Evolutionary conservation across 1,140 invertebrate species (phyloP), one percentile per base, ranked within the genome.

Genomic region (Ceratosolen solmsi): DNA sequence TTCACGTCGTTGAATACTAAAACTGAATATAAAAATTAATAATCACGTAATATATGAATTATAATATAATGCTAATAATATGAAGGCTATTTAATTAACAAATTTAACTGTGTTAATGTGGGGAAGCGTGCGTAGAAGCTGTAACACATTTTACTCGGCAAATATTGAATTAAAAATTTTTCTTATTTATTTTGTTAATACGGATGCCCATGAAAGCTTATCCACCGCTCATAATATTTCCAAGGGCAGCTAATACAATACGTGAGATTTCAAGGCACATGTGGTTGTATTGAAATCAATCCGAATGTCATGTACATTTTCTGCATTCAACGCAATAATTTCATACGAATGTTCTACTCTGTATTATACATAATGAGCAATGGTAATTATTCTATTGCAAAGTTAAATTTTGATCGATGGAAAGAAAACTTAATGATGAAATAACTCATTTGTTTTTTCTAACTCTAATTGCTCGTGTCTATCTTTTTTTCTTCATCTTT

Each of bases 251-350:
- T 33, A 63, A 33, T 17, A 11, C 58, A 30, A 5, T 60, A 30
- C 13, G 30, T 30, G 17, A 2, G 1, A 1, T 33, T 63, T 33
- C 30, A 22, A 63, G 33, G 11, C 3, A 4, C 33, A 33, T 33
- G 60, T 63, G 30, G 3, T 63, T 33, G n/a, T 60, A 60, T 60
- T 27, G 25, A 63, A 63, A 63, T 63, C 30, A 63, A 63, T 63
- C 30, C 7, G 11, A 17, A 60, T 60, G 58, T 3, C 60, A 63
- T 63, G 30, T 60, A n/a, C 60, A 63, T 63, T 63, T 63, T 33
- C 13, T 63, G 60, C 1, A 20, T 63, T 63, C 3, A 33, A 17
- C 30, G 20, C 20, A 7, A 33, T 63, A 63, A 63, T 33, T 63
- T 33, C 30, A 63, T 7, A 33, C 30, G 60, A 20, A 11, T n/a